Evolutionary conservation across 2,113 vertebrate species (phyloP), one percentile per base, ranked within the genome.

Genomic region (Mobula birostris): DNA sequence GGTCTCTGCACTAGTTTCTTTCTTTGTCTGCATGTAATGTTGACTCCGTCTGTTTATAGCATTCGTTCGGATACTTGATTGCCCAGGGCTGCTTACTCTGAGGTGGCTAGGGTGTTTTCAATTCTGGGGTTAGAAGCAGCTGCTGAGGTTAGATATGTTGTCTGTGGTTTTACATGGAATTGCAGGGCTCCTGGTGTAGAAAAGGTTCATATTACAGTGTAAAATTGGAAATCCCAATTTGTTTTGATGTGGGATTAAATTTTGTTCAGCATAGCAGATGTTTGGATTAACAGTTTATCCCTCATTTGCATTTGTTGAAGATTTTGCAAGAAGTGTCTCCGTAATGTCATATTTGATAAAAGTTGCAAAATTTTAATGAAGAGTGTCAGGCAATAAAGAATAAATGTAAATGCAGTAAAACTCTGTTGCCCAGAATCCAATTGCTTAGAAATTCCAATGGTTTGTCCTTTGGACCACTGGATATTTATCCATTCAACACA

Each of bases 101-200:
- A 36, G 77, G n/a, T 36, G 85, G 85, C 2, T 32, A 63, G 61
- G 61, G 85, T 90, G 85, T 90, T 90, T 66, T 29, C 6, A 29
- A 15, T 90, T 90, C 61, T 90, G 85, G 61, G 66, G 85, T 90
- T 90, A 19, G 61, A 32, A n/a, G 11, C 85, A 90, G 85, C 85
- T 90, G 85, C n/a, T 68, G 85, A 36, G 61, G 29, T 90, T n/a
- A 66, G 61, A 90, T 90, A 90, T 66, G 29, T 66, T 90, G 15
- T 36, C 85, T 90, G 85, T 90, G 85, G 85, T 68, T 66, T 90
- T 90, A 90, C 85, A 19, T 90, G 61, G 85, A 90, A 90, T 66
- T 66, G 83, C n/a, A 2, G n/a, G n/a, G 58, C 15, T 12, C 61
- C 9, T 19, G n/a, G 61, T 66, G 85, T 19, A 90, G 85, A 68